phyloP scores from a whole-genome alignment of 2,113 vertebrate species.

The Tretioscincus oriximinensis region DNA sequence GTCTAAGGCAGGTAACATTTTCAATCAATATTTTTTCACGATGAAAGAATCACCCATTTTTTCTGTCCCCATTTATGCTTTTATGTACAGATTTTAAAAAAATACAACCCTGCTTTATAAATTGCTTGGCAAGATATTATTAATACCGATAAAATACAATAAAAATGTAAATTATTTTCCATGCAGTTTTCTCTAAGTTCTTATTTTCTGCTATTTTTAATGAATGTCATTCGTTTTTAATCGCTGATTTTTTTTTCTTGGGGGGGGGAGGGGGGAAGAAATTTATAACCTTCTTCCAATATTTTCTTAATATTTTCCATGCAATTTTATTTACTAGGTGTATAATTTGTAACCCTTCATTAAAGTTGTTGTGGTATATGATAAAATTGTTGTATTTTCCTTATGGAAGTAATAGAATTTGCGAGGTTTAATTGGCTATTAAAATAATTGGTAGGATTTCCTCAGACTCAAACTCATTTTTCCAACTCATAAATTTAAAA shows the following conservation, averaged over 20 bases:
- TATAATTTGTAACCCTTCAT: neutral
- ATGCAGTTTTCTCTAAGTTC: neutral
- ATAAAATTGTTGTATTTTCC: neutral
- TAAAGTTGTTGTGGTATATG: neutral
- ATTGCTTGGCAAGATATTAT: neutral
- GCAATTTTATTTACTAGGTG: neutral
- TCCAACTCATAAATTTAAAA: neutral
- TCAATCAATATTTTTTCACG: neutral
- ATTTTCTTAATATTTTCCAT: neutral
- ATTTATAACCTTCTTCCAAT: neutral
- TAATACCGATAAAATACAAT: neutral
- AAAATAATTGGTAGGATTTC: neutral
- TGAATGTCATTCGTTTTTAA: neutral
- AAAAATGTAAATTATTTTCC: neutral
- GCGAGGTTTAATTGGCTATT: neutral
- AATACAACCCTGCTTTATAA: neutral
- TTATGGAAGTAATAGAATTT: neutral
- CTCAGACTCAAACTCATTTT: neutral
- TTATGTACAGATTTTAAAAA: neutral
- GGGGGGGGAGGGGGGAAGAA: too few species aligned
- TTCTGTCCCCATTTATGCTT: neutral
- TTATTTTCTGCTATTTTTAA: neutral
- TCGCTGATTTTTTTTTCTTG: neutral
- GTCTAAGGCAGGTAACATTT: too few species aligned
- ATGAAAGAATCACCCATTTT: neutral